A percentile compares a stretch with the other conserved stretches of the same genome.
These are phyloP conservation scores for Heterohyrax brucei DNA, from an alignment of 2,797 vertebrate species.

Conservation along the genomic window DNA sequence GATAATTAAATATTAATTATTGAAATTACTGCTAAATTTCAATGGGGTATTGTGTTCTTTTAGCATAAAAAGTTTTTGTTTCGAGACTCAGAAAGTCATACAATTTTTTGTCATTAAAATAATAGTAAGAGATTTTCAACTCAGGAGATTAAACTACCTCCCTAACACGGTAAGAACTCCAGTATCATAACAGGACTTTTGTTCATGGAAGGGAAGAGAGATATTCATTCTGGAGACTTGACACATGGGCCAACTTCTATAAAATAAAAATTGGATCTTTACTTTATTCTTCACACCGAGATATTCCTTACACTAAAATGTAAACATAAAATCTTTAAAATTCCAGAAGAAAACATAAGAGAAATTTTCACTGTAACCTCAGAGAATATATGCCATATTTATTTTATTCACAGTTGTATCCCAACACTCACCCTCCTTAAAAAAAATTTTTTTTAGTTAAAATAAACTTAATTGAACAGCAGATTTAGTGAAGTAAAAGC, in stretches of 20 bases:
- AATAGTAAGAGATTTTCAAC: background rate
- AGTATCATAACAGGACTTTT: background rate
- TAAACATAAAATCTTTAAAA: conserved; percentile 29
- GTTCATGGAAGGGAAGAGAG: background rate
- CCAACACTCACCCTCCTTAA: conserved; percentile 1
- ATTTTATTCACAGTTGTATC: conserved; percentile 6
- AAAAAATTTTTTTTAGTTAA: conserved; percentile 43
- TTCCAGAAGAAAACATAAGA: background rate
- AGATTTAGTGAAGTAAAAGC: conserved; percentile 41
- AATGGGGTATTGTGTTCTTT: background rate
- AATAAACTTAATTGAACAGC: background rate
- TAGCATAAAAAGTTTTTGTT: conserved; percentile 5
- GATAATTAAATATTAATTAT: conserved; percentile 41
- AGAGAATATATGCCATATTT: background rate
- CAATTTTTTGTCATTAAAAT: conserved; percentile 32
- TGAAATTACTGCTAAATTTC: conserved; percentile 25
- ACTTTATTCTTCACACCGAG: background rate
- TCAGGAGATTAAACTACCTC: background rate
- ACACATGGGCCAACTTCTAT: background rate
- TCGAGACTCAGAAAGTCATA: background rate
- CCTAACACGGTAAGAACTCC: background rate
- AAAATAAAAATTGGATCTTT: conserved; percentile 33
- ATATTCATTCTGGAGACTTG: background rate
- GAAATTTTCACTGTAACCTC: background rate
- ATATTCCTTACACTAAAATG: background rate